phyloP scores from a whole-genome alignment of 2,797 vertebrate species.

The Urophycis tenuis region DNA sequence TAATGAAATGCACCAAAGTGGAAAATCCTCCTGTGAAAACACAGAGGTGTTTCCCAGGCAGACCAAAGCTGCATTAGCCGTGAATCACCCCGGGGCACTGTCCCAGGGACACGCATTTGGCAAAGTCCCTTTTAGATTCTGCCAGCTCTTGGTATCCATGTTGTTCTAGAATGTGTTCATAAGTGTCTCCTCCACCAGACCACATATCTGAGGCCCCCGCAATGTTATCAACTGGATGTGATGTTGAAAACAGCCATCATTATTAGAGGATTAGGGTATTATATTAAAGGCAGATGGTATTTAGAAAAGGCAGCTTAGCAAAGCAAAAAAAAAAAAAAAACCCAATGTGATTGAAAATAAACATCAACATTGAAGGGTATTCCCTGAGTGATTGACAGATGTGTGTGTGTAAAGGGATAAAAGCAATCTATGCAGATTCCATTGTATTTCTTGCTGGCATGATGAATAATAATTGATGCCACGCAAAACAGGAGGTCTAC shows the following conservation, averaged over 20 bases:
- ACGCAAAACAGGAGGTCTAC: not conserved
- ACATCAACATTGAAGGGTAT: not conserved
- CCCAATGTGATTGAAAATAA: not conserved
- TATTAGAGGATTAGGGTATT: constrained; percentile 25
- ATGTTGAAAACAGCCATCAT: constrained; percentile 18
- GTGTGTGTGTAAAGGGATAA: not conserved
- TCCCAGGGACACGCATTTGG: constrained; percentile 38
- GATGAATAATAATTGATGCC: constrained; percentile 19
- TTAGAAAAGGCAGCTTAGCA: not conserved
- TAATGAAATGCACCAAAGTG: constrained; percentile 38
- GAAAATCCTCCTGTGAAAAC: constrained; percentile 50
- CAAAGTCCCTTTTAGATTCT: constrained; percentile 32
- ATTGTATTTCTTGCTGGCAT: not conserved
- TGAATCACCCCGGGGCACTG: constrained; percentile 42
- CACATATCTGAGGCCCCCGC: constrained; percentile 17
- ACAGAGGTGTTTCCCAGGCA: constrained; percentile 53
- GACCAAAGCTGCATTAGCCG: constrained; percentile 29
- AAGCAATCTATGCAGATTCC: not conserved
- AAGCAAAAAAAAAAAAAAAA: not conserved
- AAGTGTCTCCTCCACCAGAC: constrained; percentile 44
- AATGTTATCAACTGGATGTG: not conserved
- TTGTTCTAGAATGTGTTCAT: constrained; percentile 61
- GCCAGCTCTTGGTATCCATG: constrained; percentile 35
- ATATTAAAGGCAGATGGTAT: not conserved
- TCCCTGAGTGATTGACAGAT: not conserved